Evolutionary conservation across 2,888 invertebrate genomes (phyloP), one percentile per base, ranked within the genome.

Genomic region (Argyresthia goedartella): DNA sequence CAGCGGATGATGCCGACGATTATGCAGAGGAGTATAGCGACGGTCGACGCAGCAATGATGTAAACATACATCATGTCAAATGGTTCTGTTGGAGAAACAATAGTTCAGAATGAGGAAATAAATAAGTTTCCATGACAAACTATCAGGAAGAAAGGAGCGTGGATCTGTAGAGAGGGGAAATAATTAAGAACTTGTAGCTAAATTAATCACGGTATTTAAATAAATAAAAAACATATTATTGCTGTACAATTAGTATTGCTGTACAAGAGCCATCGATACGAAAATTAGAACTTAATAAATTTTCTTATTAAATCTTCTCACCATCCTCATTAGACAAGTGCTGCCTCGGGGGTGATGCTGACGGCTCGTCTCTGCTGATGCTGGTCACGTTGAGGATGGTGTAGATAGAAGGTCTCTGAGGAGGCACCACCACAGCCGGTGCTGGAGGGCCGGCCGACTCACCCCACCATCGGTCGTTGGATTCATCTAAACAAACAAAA

Each of bases 41-140:
- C 90, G 33, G 92, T 90, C 44, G 93, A 89, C 57, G 92, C 93
- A 59, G 94, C 90, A 59, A 93, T 91, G 71, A 95, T 89, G 88
- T 95, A 95, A 53, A 95, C 88, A 80, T 95, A 94, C 73, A 95
- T 91, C 61, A 93, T 90, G 71, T 93, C 93, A 66, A 91, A 91
- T 68, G 93, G 92, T 71, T 91, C 94, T 94, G 91, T 60, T 53
- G 59, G 63, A 53, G 55, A 59, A 57, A 54, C 51, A 35, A 43
- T 43, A 3, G 43, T 43, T 43, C 39, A 46, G 9, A 3, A 39
- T 2, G 25, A 25, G 25, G 25, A n/a, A n/a, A n/a, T 25, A 25
- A 25, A 25, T 2, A 4, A 25, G 3, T 6, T 25, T 25, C 25
- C 25, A 25, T 25, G 25, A 25, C 6, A 4, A 25, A 25, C 25